Evolutionary conservation across 2,113 vertebrate genomes (phyloP).

Genomic region (Pelmatolapia mariae): DNA sequence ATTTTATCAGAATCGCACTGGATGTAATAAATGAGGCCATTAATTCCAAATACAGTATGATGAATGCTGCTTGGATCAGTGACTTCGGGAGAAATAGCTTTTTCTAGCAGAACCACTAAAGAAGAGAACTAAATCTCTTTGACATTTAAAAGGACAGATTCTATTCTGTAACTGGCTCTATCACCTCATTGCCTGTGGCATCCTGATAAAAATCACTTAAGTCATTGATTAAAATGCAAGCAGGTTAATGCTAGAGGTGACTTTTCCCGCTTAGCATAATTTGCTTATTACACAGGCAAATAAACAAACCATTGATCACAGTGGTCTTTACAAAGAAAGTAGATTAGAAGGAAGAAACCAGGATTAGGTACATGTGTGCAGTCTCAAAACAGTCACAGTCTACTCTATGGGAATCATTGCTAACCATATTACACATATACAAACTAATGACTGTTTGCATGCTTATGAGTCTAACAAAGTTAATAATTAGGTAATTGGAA

Average conservation of each 20-base stretch:
- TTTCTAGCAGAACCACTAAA: background rate
- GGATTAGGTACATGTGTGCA: constrained; percentile 23
- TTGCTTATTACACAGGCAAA: constrained; percentile 69
- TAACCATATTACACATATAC: background rate
- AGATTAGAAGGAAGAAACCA: constrained; percentile 39
- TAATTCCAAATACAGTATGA: constrained; percentile 7
- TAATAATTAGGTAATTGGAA: background rate
- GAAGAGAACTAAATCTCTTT: constrained; percentile 2
- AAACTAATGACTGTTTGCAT: background rate
- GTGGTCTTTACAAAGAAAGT: constrained; percentile 22
- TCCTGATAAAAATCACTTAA: constrained; percentile 66
- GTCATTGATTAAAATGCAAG: constrained; percentile 71
- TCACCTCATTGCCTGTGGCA: constrained; percentile 51
- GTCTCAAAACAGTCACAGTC: background rate
- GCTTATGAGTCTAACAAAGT: background rate
- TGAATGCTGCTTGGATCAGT: background rate
- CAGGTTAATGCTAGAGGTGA: constrained; percentile 68
- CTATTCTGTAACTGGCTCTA: constrained; percentile 10
- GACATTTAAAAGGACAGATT: constrained; percentile 32
- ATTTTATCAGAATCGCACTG: background rate
- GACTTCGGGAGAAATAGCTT: background rate
- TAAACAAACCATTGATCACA: constrained; percentile 70
- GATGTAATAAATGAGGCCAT: background rate
- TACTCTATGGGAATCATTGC: background rate
- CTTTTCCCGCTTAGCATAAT: constrained; percentile 60